These are phyloP conservation scores for Papilio machaon DNA, from an alignment of 1,140 invertebrate species.

Conservation along the genomic window DNA sequence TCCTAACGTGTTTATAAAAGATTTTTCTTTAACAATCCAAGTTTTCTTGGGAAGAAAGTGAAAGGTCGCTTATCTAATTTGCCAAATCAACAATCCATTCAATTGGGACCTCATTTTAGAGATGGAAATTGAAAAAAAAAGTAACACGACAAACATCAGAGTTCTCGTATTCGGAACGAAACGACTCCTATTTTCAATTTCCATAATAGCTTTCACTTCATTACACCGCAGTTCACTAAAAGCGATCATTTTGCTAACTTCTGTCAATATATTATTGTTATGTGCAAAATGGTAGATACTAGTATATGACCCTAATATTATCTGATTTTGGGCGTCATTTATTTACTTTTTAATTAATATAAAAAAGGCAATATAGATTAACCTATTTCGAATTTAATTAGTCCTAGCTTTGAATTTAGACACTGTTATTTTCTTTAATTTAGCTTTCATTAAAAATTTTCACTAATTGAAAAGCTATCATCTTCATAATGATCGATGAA, in stretches of 20 bases:
- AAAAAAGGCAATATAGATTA: too few relatives aligned
- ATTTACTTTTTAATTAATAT: too few relatives aligned
- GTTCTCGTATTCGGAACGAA: not conserved
- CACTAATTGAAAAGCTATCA: not conserved
- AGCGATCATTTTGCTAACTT: not conserved
- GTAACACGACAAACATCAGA: constrained; percentile 29
- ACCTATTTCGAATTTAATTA: not conserved
- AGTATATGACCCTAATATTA: too few relatives aligned
- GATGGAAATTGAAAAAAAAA: constrained; percentile 35
- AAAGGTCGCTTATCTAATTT: constrained; percentile 34
- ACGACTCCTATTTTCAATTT: constrained; percentile 29
- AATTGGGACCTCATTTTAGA: constrained; percentile 12
- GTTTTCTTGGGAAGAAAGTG: not conserved
- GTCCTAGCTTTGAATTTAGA: not conserved
- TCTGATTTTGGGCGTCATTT: too few relatives aligned
- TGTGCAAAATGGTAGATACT: not conserved
- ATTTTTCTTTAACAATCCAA: not conserved
- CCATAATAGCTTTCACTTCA: constrained; percentile 9
- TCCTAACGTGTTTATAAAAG: not conserved
- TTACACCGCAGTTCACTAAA: not conserved
- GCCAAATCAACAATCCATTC: constrained; percentile 31
- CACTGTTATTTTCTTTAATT: not conserved
- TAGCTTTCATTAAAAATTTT: not conserved
- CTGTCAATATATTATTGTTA: not conserved
- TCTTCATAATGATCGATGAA: not conserved